Base-by-base conservation (phyloP, 2,113 vertebrate genomes). In the Calyptommatus sinebrachiatus region DNA sequence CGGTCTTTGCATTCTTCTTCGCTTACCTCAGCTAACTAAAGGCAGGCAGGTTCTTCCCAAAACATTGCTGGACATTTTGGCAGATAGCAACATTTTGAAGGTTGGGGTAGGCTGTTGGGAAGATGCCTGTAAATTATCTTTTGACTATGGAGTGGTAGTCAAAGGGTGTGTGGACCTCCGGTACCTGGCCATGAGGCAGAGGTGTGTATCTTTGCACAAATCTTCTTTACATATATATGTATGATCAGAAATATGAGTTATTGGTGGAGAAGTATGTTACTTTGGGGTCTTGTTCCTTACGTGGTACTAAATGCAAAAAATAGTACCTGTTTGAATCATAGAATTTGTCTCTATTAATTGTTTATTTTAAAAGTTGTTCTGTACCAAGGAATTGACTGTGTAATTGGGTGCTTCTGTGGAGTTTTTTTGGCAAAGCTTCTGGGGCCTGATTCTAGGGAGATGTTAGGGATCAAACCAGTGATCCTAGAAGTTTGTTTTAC, bases 71-170 rank as follows among this genome's bases (percentile, higher is more conserved):
- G 90, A 97, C 62, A 89, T 99, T 50, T 93, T 99, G 76, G 89
- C 93, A 75, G 94, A 99, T 85, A 87, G 91, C 1, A 84, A 77
- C 67, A 82, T 99, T 45, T 86, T 99, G 68, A 99, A 99, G 88
- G 98, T 98, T 1, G 98, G 98, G 2, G 97, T 99, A 12, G 97
- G 97, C 7, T 98, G 97, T 89, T 97, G 95, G 60, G 98, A 99
- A 90, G 98, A 99, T 41, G 96, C 96, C 77, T 96, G 92, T 86
- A 97, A 96, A 1, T 91, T 99, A 72, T 90, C 95, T 7, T 93
- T 94, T 8, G 97, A 99, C 90, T 97, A 98, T 9, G 94, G 95
- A 18, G 87, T 99, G 79, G 21, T 93, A 4, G 94, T 99, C 50
- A 90, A 91, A n/a, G 96, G 97, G 4, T 96, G 91, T 0, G 85